Percentiles rank a stretch among this genome's conserved stretches.
These are phyloP conservation scores for Elgaria multicarinata DNA, from an alignment of 2,113 vertebrate genomes.

Conservation along the genomic window DNA sequence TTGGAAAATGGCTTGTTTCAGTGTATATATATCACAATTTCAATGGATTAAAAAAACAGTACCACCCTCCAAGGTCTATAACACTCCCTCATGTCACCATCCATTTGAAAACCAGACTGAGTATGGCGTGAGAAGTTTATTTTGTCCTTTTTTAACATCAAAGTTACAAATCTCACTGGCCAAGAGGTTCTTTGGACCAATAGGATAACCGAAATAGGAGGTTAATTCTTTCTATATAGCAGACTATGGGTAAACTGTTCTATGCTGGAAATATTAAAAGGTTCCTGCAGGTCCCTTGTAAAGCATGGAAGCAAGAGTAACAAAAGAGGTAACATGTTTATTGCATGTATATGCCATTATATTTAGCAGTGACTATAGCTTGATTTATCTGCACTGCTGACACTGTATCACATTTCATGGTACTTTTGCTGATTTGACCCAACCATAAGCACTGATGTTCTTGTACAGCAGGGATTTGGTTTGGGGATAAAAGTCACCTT, in stretches of 20 bases:
- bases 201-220: no score
- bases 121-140: background rate
- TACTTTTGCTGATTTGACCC: background rate
- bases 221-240: background rate
- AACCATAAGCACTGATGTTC: background rate
- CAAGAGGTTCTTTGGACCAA: background rate
- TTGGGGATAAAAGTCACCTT: background rate
- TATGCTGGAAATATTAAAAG: background rate
- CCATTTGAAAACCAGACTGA: background rate
- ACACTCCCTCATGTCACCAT: fast-evolving
- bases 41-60: background rate
- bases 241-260: background rate
- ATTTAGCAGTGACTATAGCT: no score
- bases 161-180: background rate
- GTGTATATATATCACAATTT: no score
- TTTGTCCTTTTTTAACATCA: background rate
- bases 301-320: background rate
- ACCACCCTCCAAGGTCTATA: background rate
- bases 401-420: background rate
- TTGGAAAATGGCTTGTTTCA: background rate
- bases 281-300: background rate
- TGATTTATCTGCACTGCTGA: background rate
- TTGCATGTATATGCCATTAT: no score
- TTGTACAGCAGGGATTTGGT: background rate
- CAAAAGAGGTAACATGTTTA: background rate